Evolutionary conservation across 2,113 vertebrate genomes (phyloP).

Genomic region (Amia ocellicauda): DNA sequence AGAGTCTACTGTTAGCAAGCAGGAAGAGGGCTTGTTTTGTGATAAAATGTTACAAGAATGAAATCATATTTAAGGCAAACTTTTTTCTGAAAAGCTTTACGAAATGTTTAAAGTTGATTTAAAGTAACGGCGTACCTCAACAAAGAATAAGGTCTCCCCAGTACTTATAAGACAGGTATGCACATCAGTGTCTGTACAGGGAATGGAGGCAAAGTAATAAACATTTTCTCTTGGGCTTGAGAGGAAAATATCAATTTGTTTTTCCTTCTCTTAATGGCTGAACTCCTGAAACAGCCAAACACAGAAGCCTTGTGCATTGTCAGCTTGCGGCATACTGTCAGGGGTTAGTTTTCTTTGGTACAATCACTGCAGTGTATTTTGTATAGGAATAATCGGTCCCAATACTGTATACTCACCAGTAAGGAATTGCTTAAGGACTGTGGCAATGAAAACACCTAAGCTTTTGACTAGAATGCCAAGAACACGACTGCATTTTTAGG

Average conservation of each 20-base stretch:
- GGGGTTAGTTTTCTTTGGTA: not conserved
- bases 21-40: too few relatives aligned
- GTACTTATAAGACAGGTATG: conserved; percentile 16
- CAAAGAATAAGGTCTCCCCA: too few relatives aligned
- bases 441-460: not conserved
- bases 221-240: too few relatives aligned
- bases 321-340: not conserved
- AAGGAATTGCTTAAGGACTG: conserved; percentile 3
- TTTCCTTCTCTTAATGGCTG: too few relatives aligned
- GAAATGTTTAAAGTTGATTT: too few relatives aligned
- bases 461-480: conserved; percentile 2
- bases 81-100: too few relatives aligned
- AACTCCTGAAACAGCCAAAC: too few relatives aligned
- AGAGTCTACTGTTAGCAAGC: too few relatives aligned
- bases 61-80: too few relatives aligned
- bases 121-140: too few relatives aligned
- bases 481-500: conserved; percentile 14
- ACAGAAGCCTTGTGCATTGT: not conserved
- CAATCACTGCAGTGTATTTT: not conserved
- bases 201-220: conserved; percentile 2
- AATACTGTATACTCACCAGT: not conserved
- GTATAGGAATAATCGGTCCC: conserved; percentile 11
- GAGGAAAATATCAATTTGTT: too few relatives aligned
- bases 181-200: conserved; percentile 14
- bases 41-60: too few relatives aligned